These are phyloP conservation scores for Lepisosteus oculatus DNA, from an alignment of 2,113 vertebrate species.

Conservation along the genomic window DNA sequence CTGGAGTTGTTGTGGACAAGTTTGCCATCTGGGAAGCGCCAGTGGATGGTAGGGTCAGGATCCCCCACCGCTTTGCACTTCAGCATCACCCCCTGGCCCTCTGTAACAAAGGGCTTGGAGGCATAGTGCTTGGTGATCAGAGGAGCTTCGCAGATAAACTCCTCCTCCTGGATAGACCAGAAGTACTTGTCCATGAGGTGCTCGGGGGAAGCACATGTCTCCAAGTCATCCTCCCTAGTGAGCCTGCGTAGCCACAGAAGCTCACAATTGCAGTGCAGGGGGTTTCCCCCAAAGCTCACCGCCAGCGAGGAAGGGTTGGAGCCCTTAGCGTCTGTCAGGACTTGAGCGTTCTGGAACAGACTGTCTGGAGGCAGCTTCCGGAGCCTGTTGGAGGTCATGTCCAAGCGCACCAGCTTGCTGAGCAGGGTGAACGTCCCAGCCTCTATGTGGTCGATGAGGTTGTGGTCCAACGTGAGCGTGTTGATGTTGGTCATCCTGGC, in stretches of 20 bases:
- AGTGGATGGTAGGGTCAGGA: conserved; percentile 84
- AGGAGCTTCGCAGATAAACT: conserved; percentile 82
- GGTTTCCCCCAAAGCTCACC: conserved; percentile 88
- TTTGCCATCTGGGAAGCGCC: conserved; percentile 84
- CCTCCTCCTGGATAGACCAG: conserved; percentile 91
- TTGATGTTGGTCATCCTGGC: conserved; percentile 88
- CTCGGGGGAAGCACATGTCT: conserved; percentile 87
- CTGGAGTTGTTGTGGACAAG: conserved; percentile 84
- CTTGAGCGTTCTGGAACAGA: conserved; percentile 73
- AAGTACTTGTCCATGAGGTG: conserved; percentile 87
- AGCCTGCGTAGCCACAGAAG: conserved; percentile 85
- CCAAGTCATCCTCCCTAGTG: conserved; percentile 79
- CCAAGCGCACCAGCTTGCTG: conserved; percentile 82
- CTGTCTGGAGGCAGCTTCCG: conserved; percentile 88
- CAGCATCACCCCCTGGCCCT: conserved; percentile 81
- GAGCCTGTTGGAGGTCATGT: conserved; percentile 89
- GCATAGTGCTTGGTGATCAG: conserved; percentile 79
- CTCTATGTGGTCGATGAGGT: conserved; percentile 84
- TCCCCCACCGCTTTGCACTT: conserved; percentile 85
- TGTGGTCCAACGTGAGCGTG: conserved; percentile 88
- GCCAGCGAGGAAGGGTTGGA: conserved; percentile 71
- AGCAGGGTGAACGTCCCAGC: conserved; percentile 83
- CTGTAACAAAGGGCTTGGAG: conserved; percentile 75
- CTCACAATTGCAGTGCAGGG: conserved; percentile 90
- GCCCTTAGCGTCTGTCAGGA: conserved; percentile 63